Evolutionary conservation across 2,888 invertebrate species (phyloP).

Genomic region (Odontocolon sp.): DNA sequence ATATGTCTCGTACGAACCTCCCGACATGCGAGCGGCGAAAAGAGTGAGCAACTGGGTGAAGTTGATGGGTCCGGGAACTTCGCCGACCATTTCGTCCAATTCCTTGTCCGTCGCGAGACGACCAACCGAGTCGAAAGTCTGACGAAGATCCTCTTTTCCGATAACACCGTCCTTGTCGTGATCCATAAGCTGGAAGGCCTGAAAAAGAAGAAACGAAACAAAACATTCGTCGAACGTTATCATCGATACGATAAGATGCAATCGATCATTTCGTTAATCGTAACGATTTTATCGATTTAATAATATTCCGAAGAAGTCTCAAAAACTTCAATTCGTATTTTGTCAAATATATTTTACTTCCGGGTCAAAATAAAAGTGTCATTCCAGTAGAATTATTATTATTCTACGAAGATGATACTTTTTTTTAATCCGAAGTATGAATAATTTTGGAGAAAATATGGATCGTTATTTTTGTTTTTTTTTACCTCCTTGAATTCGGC

Average conservation of each 20-base stretch:
- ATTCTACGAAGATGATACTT: too few relatives aligned
- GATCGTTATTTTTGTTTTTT: too few relatives aligned
- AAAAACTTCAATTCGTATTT: too few relatives aligned
- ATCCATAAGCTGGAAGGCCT: constrained; percentile 98
- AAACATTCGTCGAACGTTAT: background rate
- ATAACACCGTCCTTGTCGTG: constrained; percentile 96
- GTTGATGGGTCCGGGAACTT: constrained; percentile 96
- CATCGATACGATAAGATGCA: too few relatives aligned
- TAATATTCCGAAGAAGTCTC: too few relatives aligned
- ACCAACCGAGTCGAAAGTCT: constrained; percentile 95
- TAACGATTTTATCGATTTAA: background rate
- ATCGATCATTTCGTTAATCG: too few relatives aligned
- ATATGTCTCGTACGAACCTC: constrained; percentile 82
- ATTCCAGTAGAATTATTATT: too few relatives aligned
- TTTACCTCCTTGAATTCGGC: constrained; percentile 97
- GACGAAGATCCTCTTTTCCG: constrained; percentile 94
- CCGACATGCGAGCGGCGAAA: constrained; percentile 96
- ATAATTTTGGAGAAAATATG: too few relatives aligned
- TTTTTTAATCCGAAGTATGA: too few relatives aligned
- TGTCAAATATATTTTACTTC: too few relatives aligned
- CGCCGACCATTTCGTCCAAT: constrained; percentile 93
- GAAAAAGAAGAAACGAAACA: constrained; percentile 87
- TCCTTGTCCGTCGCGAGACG: constrained; percentile 95
- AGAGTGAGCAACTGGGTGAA: constrained; percentile 96
- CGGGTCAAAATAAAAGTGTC: too few relatives aligned